These are phyloP conservation scores for Lamprotornis superbus DNA, from an alignment of 2,113 vertebrate species.

Conservation along the genomic window DNA sequence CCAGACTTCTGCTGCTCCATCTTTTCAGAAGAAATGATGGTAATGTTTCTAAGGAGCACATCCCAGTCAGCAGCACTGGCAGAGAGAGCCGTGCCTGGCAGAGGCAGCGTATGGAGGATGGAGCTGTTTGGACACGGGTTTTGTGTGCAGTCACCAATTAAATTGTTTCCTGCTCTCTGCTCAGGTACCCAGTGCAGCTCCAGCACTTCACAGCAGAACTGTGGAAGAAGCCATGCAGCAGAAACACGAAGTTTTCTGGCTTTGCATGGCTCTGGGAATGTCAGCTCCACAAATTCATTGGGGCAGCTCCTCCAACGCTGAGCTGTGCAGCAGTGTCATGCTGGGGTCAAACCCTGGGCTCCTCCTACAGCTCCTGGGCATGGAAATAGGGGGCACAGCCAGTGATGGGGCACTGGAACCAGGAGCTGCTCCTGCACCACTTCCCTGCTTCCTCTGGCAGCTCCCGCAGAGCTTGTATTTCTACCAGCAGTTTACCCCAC, in stretches of 20 bases:
- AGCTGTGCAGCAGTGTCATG: not conserved
- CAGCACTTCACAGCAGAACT: not conserved
- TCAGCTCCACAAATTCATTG: not conserved
- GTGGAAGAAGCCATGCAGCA: not conserved
- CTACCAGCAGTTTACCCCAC: not conserved
- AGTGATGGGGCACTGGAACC: not conserved
- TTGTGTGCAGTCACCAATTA: not conserved
- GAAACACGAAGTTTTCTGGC: not conserved
- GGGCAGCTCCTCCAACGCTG: not conserved
- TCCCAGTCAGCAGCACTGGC: not conserved
- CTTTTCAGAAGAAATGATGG: not conserved
- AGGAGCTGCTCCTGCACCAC: not conserved
- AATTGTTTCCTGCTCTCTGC: not conserved
- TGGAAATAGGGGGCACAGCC: not conserved
- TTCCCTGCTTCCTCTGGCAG: not conserved
- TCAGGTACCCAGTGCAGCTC: not conserved
- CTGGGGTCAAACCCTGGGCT: not conserved
- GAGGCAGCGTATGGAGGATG: fast-evolving
- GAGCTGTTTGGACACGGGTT: not conserved
- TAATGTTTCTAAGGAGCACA: not conserved
- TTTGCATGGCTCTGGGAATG: not conserved
- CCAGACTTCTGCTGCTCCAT: not conserved
- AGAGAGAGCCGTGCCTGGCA: fast-evolving
- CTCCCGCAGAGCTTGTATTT: not conserved
- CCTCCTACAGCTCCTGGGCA: not conserved